Base-by-base conservation (phyloP, 2,113 vertebrate species). In the Callospermophilus lateralis region DNA sequence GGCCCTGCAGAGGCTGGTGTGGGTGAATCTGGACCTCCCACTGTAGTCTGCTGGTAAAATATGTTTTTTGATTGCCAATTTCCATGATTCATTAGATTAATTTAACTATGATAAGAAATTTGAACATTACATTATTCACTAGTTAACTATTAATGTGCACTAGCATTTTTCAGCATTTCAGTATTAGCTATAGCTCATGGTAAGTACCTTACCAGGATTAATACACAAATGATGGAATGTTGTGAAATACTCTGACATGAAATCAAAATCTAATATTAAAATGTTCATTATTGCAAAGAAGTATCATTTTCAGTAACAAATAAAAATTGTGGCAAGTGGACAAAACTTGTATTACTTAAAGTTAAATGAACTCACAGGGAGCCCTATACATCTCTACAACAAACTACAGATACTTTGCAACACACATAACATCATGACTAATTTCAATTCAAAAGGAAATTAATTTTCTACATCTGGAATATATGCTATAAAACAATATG, bases 131-230 rank as follows among this genome's bases (percentile, higher is more conserved):
- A 0, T 76, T 68, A 79, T 78, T 94, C 20, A 76, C 34, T 81
- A 39, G 68, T 51, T 63, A 19, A 4, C 39, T 30, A n/a, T 80
- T 94, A 84, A 88, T 53, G 26, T 67, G 65, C 13, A 13, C 26
- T 39, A 32, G 0, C 4, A 22, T 32, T 81, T 61, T 81, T 84
- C 19, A 51, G 5, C 78, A 39, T 86, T 85, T 55, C 22, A 48
- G 45, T 63, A 73, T 68, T 86, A 48, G 28, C 84, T 79, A 58
- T 76, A 73, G 48, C 26, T 80, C 51, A 42, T 70, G 37, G n/a
- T 70, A 63, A 93, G 48, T 42, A 88, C 30, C 83, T 67, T 26
- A 95, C 51, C 28, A 96, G 19, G 79, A 83, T 70, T 76, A 74
- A 79, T 51, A 8, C 15, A 90, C 74, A 42, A 76, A 79, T 86